Conservation (phyloP, 2,797 vertebrate species). For the Rhyacichthys aspro region DNA sequence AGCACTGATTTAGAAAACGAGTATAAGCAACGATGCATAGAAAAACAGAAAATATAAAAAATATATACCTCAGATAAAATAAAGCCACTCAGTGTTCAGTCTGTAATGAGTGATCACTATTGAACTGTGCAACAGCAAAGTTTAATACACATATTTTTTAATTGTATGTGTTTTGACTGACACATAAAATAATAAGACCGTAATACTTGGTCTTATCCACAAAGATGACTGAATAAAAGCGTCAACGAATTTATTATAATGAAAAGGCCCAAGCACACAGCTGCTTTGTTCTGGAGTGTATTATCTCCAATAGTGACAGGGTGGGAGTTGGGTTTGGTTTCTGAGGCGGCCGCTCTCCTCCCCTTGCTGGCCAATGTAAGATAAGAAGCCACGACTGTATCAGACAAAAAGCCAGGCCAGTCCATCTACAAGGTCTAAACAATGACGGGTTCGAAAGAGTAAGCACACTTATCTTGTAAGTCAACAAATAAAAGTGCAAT, state of each 20-base stretch:
- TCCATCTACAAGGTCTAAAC: conserved; percentile 26
- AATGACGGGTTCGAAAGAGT: conserved; percentile 56
- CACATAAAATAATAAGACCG: too few species aligned
- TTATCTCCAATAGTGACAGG: conserved; percentile 61
- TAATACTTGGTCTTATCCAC: too few species aligned
- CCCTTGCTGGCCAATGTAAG: conserved; percentile 70
- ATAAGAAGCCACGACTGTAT: conserved; percentile 40
- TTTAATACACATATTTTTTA: too few species aligned
- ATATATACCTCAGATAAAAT: background rate
- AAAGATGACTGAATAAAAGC: too few species aligned
- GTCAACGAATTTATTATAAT: too few species aligned
- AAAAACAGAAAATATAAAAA: background rate
- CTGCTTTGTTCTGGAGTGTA: conserved; percentile 25
- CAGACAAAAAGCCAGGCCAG: conserved; percentile 23
- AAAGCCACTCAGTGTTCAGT: background rate
- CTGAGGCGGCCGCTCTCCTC: conserved; percentile 57
- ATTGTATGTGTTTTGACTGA: too few species aligned
- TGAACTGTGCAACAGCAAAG: too few species aligned
- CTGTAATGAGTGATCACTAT: too few species aligned
- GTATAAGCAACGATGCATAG: conserved; percentile 1
- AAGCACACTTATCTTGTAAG: conserved; percentile 32
- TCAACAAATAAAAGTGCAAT: conserved; percentile 5
- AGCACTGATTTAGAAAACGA: conserved; percentile 9
- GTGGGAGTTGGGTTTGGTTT: conserved; percentile 61
- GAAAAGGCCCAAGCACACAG: background rate